Base-by-base conservation (phyloP, 2,797 vertebrate genomes). In the Alfaro cultratus region DNA sequence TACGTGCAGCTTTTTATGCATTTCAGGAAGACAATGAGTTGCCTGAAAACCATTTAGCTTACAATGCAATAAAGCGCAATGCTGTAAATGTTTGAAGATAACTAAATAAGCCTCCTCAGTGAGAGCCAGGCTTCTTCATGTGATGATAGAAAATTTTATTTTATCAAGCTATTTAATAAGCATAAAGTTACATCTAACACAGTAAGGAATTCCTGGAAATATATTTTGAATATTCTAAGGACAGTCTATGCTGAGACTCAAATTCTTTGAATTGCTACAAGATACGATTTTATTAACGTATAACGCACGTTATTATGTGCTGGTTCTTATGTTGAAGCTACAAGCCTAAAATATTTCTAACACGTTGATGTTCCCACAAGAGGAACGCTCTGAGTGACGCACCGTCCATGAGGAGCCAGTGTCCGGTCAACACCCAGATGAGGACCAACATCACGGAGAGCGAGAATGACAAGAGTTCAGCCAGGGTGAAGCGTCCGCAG, bases 321-420 rank as follows among this genome's bases (percentile, higher is more conserved):
- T 7, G 9, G 1, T 36, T 1, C 36, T 45, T 2, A 12, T 29
- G 9, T 43, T 18, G 57, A 43, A 62, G 26, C n/a, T 29, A n/a
- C 31, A 60, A 26, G 29, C 5, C 31, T 21, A 34, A 68, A 34
- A 67, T 43, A 49, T 6, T 46, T 31, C n/a, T 36, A 41, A 57
- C 26, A 80, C 15, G 8, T 21, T 13, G n/a, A 79, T 46, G 53
- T 70, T 21, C n/a, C 51, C 26, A 43, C 47, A 1, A 71, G 45
- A 34, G 39, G 75, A 64, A 80, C 70, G 49, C 49, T 41, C 26
- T 16, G 64, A 41, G 34, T 36, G 11, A 93, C 96, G 87, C 84
- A 99, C 99, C 99, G 5, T 99, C 99, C 99, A 99, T 99, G 78
- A 99, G 97, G 47, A 99, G 97, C 99, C 99, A 99, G 89, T 99